phyloP scores from a whole-genome alignment of 2,113 vertebrate genomes.

The Sterrhoptilus dennistouni region DNA sequence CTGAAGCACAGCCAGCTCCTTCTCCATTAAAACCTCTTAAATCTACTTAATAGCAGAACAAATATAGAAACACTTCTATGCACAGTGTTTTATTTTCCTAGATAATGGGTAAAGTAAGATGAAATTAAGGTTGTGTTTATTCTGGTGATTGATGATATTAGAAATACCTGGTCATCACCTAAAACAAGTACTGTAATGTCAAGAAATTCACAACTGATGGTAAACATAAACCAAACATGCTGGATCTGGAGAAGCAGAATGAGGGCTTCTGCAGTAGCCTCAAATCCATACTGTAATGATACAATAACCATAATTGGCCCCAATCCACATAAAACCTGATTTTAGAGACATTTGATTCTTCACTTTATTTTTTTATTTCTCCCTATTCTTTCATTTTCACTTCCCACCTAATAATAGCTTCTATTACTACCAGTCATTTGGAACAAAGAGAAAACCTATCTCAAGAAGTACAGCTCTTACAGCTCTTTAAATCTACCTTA shows the following conservation, averaged over 20 bases:
- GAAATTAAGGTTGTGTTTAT: neutral
- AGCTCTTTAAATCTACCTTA: slow-evolving; percentile 7
- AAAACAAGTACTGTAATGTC: neutral
- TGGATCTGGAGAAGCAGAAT: neutral
- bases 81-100: neutral
- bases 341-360: neutral
- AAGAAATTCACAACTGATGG: neutral
- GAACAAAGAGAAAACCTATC: slow-evolving; percentile 30
- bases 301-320: slow-evolving; percentile 21
- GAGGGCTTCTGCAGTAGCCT: neutral
- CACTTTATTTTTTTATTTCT: slow-evolving; percentile 41
- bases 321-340: neutral
- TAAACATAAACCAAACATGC: neutral
- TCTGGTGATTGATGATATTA: neutral
- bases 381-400: slow-evolving; percentile 33
- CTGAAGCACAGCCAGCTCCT: neutral
- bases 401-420: slow-evolving; percentile 16
- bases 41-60: neutral
- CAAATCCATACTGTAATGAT: neutral
- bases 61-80: neutral
- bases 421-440: slow-evolving; percentile 24
- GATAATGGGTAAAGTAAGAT: neutral
- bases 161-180: neutral
- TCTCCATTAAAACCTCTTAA: neutral
- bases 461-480: neutral